Evolutionary conservation across 92 coral and sea anemone species (phyloP).

Genomic region (Metridium senile): DNA sequence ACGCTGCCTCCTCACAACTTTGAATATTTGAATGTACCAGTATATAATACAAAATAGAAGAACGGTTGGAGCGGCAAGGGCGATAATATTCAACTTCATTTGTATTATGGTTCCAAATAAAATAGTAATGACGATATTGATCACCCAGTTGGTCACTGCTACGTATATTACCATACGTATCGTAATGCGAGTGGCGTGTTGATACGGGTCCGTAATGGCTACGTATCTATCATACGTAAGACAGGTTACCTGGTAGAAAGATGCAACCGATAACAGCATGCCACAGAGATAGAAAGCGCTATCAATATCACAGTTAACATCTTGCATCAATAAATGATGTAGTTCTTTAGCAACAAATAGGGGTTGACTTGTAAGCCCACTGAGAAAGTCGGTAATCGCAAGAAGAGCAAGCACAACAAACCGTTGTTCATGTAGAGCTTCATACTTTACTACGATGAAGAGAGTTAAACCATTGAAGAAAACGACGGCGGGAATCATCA

Average conservation of each 20-base stretch:
- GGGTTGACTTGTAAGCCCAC: neutral
- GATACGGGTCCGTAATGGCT: neutral
- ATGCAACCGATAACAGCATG: neutral
- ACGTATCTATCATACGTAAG: conserved; percentile 5
- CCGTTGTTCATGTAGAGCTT: conserved; percentile 2
- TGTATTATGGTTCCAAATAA: neutral
- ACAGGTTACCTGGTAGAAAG: neutral
- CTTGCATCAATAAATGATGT: neutral
- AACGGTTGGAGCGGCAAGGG: neutral
- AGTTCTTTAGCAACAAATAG: conserved; percentile 9
- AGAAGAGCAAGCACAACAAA: conserved; percentile 11
- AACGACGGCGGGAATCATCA: neutral
- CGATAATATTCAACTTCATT: neutral
- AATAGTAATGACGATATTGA: neutral
- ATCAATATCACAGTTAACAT: conserved; percentile 4
- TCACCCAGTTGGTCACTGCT: neutral
- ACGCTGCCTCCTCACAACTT: neutral
- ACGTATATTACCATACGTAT: neutral
- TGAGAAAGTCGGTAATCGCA: neutral
- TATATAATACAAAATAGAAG: neutral
- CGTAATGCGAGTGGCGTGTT: neutral
- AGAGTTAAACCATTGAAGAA: neutral
- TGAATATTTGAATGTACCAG: neutral
- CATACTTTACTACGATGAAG: neutral
- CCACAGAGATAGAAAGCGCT: neutral